phyloP scores from a whole-genome alignment of 2,888 invertebrate genomes.

The Stenoptilia bipunctidactyla region DNA sequence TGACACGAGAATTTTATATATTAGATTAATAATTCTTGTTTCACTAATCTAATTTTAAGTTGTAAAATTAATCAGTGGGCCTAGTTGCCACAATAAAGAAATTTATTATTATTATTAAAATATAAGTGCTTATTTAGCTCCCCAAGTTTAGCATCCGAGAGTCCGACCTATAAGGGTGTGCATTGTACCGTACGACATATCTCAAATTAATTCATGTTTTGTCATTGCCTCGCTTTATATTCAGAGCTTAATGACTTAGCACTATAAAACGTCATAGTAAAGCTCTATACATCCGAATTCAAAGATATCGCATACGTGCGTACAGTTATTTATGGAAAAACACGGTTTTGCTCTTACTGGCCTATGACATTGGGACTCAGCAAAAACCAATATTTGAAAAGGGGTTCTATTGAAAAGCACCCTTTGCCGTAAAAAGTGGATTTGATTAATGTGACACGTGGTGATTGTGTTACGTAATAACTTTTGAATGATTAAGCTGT shows the following conservation, averaged over 20 bases:
- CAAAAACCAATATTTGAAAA: constrained; percentile 70
- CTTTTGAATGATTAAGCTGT: constrained; percentile 23
- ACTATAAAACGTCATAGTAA: constrained; percentile 54
- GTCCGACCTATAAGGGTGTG: constrained; percentile 34
- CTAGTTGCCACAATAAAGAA: too few relatives aligned
- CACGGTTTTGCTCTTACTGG: constrained; percentile 68
- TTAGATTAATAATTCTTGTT: too few relatives aligned
- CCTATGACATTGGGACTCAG: constrained; percentile 29
- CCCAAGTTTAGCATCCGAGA: constrained; percentile 19
- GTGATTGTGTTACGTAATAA: background rate
- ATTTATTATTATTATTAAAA: too few relatives aligned
- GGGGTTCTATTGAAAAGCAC: constrained; percentile 61
- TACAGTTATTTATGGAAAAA: constrained; percentile 56
- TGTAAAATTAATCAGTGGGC: too few relatives aligned
- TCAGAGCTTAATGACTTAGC: constrained; percentile 61
- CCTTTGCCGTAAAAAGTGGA: constrained; percentile 54
- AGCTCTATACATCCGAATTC: constrained; percentile 25
- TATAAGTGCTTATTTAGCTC: too few relatives aligned
- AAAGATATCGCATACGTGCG: constrained; percentile 52
- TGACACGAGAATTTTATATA: too few relatives aligned
- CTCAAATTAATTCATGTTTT: constrained; percentile 70
- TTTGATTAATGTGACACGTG: constrained; percentile 48
- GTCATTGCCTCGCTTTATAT: constrained; percentile 68
- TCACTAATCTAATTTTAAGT: too few relatives aligned
- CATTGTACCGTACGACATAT: constrained; percentile 64